Conservation (phyloP, 2,113 vertebrate genomes). For the Limanda limanda region DNA sequence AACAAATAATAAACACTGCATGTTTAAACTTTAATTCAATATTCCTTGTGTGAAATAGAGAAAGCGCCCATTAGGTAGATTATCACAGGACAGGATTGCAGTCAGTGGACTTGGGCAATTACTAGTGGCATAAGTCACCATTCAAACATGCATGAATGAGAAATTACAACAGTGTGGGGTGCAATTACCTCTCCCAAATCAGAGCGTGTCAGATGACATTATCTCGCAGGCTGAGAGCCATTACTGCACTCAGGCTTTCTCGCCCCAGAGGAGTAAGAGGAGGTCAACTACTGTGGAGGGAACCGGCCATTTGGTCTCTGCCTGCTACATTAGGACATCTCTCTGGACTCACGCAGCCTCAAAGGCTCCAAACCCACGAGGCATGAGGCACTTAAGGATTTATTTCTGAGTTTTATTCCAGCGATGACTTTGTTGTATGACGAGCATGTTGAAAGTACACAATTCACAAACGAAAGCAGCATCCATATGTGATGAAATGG, state of each 20-base stretch:
- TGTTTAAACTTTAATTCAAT: constrained; percentile 51
- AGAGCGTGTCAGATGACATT: constrained; percentile 78
- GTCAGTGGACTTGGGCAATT: constrained; percentile 56
- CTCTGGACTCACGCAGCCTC: constrained; percentile 30
- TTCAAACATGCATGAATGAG: constrained; percentile 80
- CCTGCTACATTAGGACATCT: constrained; percentile 55
- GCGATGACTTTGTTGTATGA: constrained; percentile 26
- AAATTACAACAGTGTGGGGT: constrained; percentile 76
- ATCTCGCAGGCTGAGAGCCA: constrained; percentile 68
- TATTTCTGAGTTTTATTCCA: constrained; percentile 11
- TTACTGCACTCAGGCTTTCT: constrained; percentile 51
- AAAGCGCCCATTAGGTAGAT: constrained; percentile 68
- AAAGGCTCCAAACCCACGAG: constrained; percentile 27
- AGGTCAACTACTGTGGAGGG: constrained; percentile 69
- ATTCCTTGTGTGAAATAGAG: constrained; percentile 42
- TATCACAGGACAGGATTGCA: constrained; percentile 52
- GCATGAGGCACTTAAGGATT: background rate
- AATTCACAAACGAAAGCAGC: constrained; percentile 22
- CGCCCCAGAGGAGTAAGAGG: constrained; percentile 37
- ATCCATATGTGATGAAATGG: constrained; percentile 28
- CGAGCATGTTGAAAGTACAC: constrained; percentile 11
- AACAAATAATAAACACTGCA: constrained; percentile 57
- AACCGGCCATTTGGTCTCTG: constrained; percentile 40
- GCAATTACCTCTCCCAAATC: constrained; percentile 76
- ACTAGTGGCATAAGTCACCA: constrained; percentile 74